These are phyloP conservation scores for Lepetodrilus schrolli DNA, from an alignment of 2,888 invertebrate species.

Conservation along the genomic window DNA sequence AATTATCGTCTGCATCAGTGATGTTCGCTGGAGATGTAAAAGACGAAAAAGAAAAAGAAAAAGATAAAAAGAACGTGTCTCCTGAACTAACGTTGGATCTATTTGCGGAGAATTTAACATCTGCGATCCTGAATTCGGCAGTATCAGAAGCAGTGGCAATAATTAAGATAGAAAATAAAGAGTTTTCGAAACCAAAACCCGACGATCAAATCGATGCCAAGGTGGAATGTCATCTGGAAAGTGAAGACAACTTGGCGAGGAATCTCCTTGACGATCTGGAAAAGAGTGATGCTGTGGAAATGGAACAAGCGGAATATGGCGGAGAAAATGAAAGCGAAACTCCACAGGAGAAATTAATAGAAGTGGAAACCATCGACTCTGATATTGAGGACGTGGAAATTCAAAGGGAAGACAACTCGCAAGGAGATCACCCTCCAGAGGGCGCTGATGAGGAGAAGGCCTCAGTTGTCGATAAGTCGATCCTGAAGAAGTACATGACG, in stretches of 20 bases:
- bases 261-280: too few relatives aligned
- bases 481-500: background rate
- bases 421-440: background rate
- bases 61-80: background rate
- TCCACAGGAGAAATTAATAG: background rate
- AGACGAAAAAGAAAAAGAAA: background rate
- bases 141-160: background rate
- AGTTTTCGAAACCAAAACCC: background rate
- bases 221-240: too few relatives aligned
- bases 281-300: background rate
- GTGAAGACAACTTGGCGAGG: too few relatives aligned
- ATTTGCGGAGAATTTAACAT: background rate
- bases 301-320: slow-evolving; percentile 30
- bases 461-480: background rate
- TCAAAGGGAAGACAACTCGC: background rate
- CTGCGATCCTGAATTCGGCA: background rate
- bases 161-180: background rate
- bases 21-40: background rate
- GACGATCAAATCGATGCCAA: background rate
- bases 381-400: slow-evolving; percentile 30
- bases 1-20: background rate
- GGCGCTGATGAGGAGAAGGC: background rate
- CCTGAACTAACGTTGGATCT: background rate
- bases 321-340: slow-evolving; percentile 20
- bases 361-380: background rate